These are phyloP conservation scores for Pseudomyrmex sp. DNA, from an alignment of 1,140 invertebrate genomes.

Conservation along the genomic window DNA sequence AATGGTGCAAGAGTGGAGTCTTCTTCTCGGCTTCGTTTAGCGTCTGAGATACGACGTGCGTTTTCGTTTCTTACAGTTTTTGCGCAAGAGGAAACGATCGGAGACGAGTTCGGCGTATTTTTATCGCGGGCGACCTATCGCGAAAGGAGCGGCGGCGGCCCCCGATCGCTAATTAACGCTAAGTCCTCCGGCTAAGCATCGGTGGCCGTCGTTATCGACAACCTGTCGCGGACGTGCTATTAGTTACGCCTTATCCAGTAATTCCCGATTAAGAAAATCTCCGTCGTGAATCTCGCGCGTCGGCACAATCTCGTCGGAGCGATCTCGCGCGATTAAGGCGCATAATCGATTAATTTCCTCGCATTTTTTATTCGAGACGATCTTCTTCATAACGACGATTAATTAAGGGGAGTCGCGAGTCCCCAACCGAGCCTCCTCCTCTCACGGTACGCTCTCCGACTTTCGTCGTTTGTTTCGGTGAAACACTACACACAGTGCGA, in stretches of 20 bases:
- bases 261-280: slow-evolving; percentile 67
- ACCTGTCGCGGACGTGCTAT: slow-evolving; percentile 60
- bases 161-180: slow-evolving; percentile 65
- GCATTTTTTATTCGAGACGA: slow-evolving; percentile 23
- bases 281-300: slow-evolving; percentile 53
- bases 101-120: slow-evolving; percentile 3
- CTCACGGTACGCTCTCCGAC: too few relatives aligned
- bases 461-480: too few relatives aligned
- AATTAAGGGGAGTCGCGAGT: slow-evolving; percentile 2
- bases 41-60: neutral
- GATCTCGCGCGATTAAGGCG: slow-evolving; percentile 37
- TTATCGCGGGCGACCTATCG: slow-evolving; percentile 13
- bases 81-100: neutral
- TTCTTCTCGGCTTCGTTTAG: neutral
- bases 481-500: too few relatives aligned
- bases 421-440: too few relatives aligned
- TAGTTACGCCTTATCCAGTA: slow-evolving; percentile 70
- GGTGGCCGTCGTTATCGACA: slow-evolving; percentile 63
- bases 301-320: slow-evolving; percentile 41
- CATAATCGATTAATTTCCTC: slow-evolving; percentile 51
- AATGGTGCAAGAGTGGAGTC: neutral
- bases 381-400: slow-evolving; percentile 29
- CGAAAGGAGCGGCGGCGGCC: neutral
- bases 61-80: slow-evolving; percentile 29
- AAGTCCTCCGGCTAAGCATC: slow-evolving; percentile 49